Conservation (phyloP, 1,140 invertebrate genomes). For the Hesperophylax magnus region DNA sequence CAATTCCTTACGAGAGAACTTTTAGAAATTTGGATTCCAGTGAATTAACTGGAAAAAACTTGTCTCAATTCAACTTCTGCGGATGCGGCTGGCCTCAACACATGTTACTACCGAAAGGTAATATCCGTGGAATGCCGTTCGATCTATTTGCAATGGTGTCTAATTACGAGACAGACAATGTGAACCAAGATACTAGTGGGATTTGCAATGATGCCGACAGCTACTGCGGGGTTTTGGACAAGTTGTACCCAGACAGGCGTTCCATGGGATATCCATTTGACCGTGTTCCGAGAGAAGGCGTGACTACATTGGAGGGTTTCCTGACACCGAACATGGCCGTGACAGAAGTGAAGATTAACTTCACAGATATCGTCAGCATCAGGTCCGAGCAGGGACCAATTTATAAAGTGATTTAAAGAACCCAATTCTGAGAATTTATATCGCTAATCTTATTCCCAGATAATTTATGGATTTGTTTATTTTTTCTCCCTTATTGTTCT, state of each 20-base stretch:
- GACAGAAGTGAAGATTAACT: slow-evolving; percentile 69
- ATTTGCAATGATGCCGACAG: slow-evolving; percentile 79
- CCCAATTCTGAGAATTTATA: too few relatives aligned
- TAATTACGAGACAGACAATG: slow-evolving; percentile 79
- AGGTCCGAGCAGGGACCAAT: neutral
- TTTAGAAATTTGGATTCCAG: slow-evolving; percentile 73
- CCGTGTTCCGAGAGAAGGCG: slow-evolving; percentile 68
- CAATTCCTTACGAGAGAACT: slow-evolving; percentile 80
- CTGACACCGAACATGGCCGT: slow-evolving; percentile 78
- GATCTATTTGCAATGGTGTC: slow-evolving; percentile 87
- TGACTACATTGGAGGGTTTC: slow-evolving; percentile 72
- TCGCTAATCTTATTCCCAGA: too few relatives aligned
- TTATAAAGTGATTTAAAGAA: neutral
- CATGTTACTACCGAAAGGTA: slow-evolving; percentile 85
- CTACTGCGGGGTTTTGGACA: slow-evolving; percentile 81
- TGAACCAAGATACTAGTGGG: slow-evolving; percentile 61
- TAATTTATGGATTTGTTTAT: too few relatives aligned
- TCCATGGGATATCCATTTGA: slow-evolving; percentile 87
- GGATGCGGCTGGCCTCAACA: slow-evolving; percentile 92
- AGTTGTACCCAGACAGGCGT: slow-evolving; percentile 78
- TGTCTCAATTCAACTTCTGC: slow-evolving; percentile 79
- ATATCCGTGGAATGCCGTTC: slow-evolving; percentile 77
- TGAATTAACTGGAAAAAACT: slow-evolving; percentile 60
- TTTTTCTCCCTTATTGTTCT: too few relatives aligned
- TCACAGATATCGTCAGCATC: slow-evolving; percentile 60